Evolutionary conservation across 2,113 vertebrate genomes (phyloP).

Genomic region (Tetraodon nigroviridis): DNA sequence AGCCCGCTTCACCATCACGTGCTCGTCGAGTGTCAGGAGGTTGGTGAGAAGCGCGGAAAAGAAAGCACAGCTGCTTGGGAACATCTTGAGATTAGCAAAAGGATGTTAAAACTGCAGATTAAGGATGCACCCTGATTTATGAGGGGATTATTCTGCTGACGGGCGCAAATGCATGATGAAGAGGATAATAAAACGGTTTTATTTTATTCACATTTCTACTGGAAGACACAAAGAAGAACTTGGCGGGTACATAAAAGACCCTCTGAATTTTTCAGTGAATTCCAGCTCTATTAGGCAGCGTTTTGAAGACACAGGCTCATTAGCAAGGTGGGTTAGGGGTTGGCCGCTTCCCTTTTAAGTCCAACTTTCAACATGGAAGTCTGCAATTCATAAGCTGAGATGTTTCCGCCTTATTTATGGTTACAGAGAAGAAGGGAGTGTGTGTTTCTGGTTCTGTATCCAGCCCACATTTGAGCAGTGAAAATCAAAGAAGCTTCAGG

Average conservation of each 20-base stretch:
- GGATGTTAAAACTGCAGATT: conserved; percentile 50
- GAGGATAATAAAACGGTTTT: neutral
- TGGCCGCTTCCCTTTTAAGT: conserved; percentile 34
- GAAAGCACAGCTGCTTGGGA: conserved; percentile 50
- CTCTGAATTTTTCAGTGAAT: conserved; percentile 26
- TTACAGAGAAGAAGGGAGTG: conserved; percentile 17
- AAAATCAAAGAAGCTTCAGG: conserved; percentile 39
- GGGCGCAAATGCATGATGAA: conserved; percentile 17
- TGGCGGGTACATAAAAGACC: conserved; percentile 48
- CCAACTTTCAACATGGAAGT: conserved; percentile 24
- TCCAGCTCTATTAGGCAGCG: conserved; percentile 49
- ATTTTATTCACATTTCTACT: conserved; percentile 26
- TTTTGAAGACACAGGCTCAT: conserved; percentile 48
- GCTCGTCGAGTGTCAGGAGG: conserved; percentile 34
- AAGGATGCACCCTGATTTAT: conserved; percentile 33
- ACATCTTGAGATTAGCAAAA: conserved; percentile 61
- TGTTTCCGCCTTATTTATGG: conserved; percentile 31
- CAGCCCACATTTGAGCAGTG: conserved; percentile 25
- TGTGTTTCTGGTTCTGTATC: conserved; percentile 9
- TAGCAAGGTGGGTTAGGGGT: conserved; percentile 30
- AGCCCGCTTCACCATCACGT: conserved; percentile 32
- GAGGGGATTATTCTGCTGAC: conserved; percentile 50
- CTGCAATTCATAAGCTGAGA: conserved; percentile 30
- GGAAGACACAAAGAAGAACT: conserved; percentile 19
- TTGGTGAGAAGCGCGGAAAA: conserved; percentile 29